Conservation (phyloP, 2,888 invertebrate species). For the Hydriomena furcata region DNA sequence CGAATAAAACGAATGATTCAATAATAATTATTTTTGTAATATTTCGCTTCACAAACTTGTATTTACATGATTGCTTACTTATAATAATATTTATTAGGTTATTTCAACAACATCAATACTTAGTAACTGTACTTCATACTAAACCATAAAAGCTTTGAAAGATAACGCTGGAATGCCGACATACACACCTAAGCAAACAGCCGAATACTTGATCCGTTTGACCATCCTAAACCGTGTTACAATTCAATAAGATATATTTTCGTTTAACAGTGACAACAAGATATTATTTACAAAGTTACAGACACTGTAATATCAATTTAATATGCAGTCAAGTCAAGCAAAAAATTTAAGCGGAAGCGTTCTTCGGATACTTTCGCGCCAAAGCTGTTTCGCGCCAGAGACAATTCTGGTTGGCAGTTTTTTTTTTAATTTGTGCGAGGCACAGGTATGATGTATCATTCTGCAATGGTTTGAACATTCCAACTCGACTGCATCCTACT, state of each 20-base stretch:
- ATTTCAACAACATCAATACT: constrained; percentile 70
- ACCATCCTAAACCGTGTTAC: constrained; percentile 33
- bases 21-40: constrained; percentile 70
- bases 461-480: constrained; percentile 4
- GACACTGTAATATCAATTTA: constrained; percentile 71
- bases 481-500: constrained; percentile 58
- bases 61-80: constrained; percentile 80
- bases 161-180: constrained; percentile 75
- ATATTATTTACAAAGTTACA: constrained; percentile 69
- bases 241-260: constrained; percentile 39
- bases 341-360: constrained; percentile 2
- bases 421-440: constrained; percentile 16
- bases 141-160: constrained; percentile 51
- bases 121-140: constrained; percentile 69
- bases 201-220: constrained; percentile 36
- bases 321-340: constrained; percentile 56
- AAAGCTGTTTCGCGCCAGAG: background rate
- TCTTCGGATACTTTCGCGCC: constrained; percentile 5
- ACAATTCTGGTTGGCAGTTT: constrained; percentile 1
- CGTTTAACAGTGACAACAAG: constrained; percentile 53
- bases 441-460: background rate
- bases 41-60: constrained; percentile 78
- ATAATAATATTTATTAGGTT: constrained; percentile 59
- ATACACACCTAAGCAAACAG: constrained; percentile 53
- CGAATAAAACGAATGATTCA: constrained; percentile 44